A percentile compares a stretch with the other conserved stretches of the same genome.
These are phyloP conservation scores for Spodoptera litura DNA, from an alignment of 1,140 invertebrate species.

Conservation along the genomic window DNA sequence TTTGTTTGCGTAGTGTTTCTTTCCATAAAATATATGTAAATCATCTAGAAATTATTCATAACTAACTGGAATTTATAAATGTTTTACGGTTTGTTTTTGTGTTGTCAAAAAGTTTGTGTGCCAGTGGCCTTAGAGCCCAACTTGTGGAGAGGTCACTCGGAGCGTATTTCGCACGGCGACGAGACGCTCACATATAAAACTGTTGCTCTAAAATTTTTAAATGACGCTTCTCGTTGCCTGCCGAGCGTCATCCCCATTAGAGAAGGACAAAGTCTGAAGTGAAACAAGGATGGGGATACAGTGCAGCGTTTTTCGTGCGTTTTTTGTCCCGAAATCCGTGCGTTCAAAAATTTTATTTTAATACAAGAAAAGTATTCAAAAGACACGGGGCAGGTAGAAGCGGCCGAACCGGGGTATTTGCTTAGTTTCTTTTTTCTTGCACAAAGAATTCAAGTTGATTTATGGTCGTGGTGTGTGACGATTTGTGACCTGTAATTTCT, in stretches of 20 bases:
- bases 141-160: conserved; percentile 21
- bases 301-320: conserved; percentile 80
- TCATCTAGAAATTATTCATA: conserved; percentile 79
- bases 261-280: conserved; percentile 50
- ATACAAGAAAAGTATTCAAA: conserved; percentile 84
- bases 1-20: conserved; percentile 73
- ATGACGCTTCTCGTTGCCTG: conserved; percentile 65
- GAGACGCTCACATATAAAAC: conserved; percentile 41
- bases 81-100: conserved; percentile 63
- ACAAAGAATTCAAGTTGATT: conserved; percentile 82
- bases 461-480: conserved; percentile 78
- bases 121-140: conserved; percentile 31
- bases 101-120: conserved; percentile 50
- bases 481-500: conserved; percentile 84
- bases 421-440: conserved; percentile 76
- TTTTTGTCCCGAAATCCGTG: conserved; percentile 81
- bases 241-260: conserved; percentile 66
- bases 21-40: conserved; percentile 78
- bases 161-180: conserved; percentile 33
- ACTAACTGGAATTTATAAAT: conserved; percentile 75
- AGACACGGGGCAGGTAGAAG: conserved; percentile 81
- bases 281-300: conserved; percentile 62
- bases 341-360: conserved; percentile 84
- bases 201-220: conserved; percentile 64
- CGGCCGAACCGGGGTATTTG: conserved; percentile 76